phyloP scores from a whole-genome alignment of 2,797 vertebrate species.

The Girardinus metallicus region DNA sequence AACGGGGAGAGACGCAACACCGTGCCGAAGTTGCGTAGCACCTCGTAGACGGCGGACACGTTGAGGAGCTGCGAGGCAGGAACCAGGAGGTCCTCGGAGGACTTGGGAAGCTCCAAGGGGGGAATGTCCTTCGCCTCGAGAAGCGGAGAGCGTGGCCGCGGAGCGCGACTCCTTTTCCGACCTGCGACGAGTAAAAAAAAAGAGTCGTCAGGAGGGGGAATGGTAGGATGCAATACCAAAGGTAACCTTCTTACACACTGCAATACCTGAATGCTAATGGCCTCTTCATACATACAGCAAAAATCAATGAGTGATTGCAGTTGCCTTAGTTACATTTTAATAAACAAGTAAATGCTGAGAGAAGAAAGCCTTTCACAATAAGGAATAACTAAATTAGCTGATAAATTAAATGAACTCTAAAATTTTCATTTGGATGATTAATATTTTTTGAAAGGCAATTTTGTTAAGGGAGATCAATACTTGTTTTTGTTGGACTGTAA shows the following conservation, averaged over 20 bases:
- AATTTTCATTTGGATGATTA: too few relatives aligned
- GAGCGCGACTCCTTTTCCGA: conserved; percentile 85
- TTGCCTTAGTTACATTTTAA: neutral
- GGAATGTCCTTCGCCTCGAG: conserved; percentile 93
- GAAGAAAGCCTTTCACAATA: neutral
- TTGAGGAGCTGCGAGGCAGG: conserved; percentile 92
- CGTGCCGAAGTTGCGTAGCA: conserved; percentile 94
- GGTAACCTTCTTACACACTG: neutral
- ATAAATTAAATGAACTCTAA: too few relatives aligned
- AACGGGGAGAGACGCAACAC: conserved; percentile 95
- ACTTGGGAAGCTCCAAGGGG: conserved; percentile 90
- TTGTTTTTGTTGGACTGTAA: too few relatives aligned
- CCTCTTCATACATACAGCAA: neutral
- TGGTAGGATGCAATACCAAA: neutral
- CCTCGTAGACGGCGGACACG: conserved; percentile 93
- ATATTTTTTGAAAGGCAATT: too few relatives aligned
- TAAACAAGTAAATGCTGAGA: neutral
- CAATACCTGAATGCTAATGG: neutral
- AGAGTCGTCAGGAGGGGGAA: neutral
- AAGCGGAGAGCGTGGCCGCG: conserved; percentile 88
- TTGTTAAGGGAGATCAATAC: too few relatives aligned
- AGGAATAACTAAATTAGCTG: too few relatives aligned
- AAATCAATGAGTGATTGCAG: neutral
- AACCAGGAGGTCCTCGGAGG: conserved; percentile 95
- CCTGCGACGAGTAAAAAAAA: conserved; percentile 71